A percentile compares a stretch with the other conserved stretches of the same genome.
phyloP scores from a whole-genome alignment of 2,888 invertebrate genomes.

The Colostygia pectinataria region DNA sequence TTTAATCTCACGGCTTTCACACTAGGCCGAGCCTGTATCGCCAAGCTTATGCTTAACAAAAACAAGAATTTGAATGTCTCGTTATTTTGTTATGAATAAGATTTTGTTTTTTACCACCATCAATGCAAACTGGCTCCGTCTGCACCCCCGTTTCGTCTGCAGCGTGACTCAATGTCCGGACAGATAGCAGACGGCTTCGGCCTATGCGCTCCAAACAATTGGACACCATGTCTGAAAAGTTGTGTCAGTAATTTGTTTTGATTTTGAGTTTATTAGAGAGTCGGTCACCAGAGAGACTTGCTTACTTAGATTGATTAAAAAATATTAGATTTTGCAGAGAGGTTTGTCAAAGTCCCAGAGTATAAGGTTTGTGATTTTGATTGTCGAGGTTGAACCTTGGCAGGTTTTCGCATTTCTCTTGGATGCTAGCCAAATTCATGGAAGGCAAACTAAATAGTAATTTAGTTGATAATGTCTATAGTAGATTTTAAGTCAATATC shows the following conservation, averaged over 20 bases:
- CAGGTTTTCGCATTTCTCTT: slow-evolving; percentile 10
- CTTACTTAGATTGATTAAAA: too few relatives aligned
- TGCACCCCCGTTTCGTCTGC: slow-evolving; percentile 36
- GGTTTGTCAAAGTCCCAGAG: slow-evolving; percentile 2
- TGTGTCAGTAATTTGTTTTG: too few relatives aligned
- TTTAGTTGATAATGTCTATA: too few relatives aligned
- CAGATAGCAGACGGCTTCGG: slow-evolving; percentile 42
- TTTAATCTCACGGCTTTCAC: too few relatives aligned
- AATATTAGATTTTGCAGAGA: neutral
- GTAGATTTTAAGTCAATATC: too few relatives aligned
- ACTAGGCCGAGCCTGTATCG: too few relatives aligned
- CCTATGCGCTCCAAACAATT: slow-evolving; percentile 37
- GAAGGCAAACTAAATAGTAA: slow-evolving; percentile 3
- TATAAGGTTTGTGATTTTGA: slow-evolving; percentile 4
- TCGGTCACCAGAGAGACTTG: too few relatives aligned
- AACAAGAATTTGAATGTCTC: too few relatives aligned
- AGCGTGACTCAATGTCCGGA: slow-evolving; percentile 39
- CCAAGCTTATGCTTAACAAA: too few relatives aligned
- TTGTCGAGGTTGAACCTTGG: slow-evolving; percentile 11
- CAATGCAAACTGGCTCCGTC: slow-evolving; percentile 20
- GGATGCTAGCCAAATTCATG: slow-evolving; percentile 11
- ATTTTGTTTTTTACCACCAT: slow-evolving; percentile 11
- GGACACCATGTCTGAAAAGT: neutral
- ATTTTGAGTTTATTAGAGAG: too few relatives aligned
- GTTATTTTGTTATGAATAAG: too few relatives aligned